phyloP scores from a whole-genome alignment of 2,797 vertebrate genomes.

The Catharus ustulatus region DNA sequence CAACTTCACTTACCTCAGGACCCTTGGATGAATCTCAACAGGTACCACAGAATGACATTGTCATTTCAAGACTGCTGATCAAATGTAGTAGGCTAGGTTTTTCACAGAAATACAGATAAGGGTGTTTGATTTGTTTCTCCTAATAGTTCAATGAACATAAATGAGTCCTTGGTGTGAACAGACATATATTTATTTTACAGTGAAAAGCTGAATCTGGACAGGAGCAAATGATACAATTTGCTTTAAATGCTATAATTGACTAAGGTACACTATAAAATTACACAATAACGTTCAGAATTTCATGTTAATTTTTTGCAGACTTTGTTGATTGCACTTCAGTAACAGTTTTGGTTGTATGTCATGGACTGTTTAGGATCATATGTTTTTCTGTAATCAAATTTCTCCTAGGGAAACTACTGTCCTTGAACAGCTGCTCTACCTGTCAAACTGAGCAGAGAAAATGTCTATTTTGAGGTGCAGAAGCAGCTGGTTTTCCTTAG shows the following conservation, averaged over 20 bases:
- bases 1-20: neutral
- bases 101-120: neutral
- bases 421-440: neutral
- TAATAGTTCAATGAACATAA: neutral
- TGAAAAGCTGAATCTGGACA: neutral
- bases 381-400: neutral
- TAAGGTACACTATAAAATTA: neutral
- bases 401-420: neutral
- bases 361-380: neutral
- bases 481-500: conserved; percentile 2
- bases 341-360: neutral
- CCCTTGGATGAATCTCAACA: neutral
- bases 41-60: neutral
- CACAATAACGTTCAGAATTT: neutral
- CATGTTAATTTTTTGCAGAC: neutral
- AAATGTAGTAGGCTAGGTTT: neutral
- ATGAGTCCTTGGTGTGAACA: neutral
- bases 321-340: neutral
- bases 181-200: neutral
- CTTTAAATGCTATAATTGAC: neutral
- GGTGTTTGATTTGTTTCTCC: neutral
- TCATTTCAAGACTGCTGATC: neutral
- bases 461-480: neutral
- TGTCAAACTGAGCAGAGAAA: neutral
- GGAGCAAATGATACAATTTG: neutral